Percentiles rank a stretch among this genome's conserved stretches.
phyloP scores from a whole-genome alignment of 2,888 invertebrate species.

The Heliconius erato region DNA sequence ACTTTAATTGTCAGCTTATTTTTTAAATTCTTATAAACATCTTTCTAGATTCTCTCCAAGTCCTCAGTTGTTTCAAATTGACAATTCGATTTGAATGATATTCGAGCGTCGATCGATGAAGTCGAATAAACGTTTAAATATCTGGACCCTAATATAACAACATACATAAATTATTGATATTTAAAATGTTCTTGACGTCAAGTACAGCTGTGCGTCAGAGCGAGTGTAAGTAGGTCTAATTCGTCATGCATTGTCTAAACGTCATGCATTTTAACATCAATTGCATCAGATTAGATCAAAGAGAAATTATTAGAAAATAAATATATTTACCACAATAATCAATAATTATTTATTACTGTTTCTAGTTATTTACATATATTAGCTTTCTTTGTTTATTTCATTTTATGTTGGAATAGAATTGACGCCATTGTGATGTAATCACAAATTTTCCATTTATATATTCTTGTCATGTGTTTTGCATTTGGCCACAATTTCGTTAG shows the following conservation, averaged over 20 bases:
- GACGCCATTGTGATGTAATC: neutral
- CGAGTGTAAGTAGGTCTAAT: neutral
- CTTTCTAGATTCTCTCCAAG: too few species aligned
- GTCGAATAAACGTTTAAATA: too few species aligned
- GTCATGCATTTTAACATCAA: neutral
- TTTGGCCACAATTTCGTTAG: too few species aligned
- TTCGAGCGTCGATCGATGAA: too few species aligned
- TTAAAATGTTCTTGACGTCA: constrained; percentile 1
- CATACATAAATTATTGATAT: neutral
- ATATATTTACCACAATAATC: neutral
- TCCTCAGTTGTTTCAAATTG: too few species aligned
- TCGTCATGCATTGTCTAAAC: neutral
- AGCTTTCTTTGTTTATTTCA: neutral
- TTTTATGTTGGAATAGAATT: neutral
- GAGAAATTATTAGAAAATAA: neutral
- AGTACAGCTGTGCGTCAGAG: neutral
- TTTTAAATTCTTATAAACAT: too few species aligned
- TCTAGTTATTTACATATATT: neutral
- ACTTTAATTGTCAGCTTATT: too few species aligned
- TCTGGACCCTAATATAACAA: too few species aligned
- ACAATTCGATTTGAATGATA: too few species aligned
- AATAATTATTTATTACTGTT: neutral
- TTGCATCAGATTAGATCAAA: neutral
- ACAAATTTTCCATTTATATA: too few species aligned
- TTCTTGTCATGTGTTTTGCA: too few species aligned